Conservation (phyloP, 2,113 vertebrate genomes). For the Leptodactylus fuscus region DNA sequence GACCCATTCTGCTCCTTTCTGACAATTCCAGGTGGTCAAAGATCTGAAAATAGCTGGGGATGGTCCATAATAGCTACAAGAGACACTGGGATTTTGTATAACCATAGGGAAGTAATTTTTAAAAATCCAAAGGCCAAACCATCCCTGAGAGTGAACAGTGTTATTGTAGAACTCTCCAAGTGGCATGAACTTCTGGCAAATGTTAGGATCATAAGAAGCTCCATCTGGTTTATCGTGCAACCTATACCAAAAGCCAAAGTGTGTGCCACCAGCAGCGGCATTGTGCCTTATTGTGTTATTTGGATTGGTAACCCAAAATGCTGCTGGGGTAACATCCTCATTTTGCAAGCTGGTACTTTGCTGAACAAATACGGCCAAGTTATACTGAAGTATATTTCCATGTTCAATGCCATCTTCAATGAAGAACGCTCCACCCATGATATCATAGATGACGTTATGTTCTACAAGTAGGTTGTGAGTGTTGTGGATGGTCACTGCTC, state of each 20-base stretch:
- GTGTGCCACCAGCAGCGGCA: conserved; percentile 82
- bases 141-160: conserved; percentile 88
- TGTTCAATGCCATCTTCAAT: conserved; percentile 89
- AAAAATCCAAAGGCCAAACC: conserved; percentile 90
- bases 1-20: conserved; percentile 89
- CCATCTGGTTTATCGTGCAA: conserved; percentile 84
- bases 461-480: conserved; percentile 85
- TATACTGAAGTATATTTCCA: conserved; percentile 83
- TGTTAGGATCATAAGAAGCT: conserved; percentile 73
- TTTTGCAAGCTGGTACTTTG: conserved; percentile 88
- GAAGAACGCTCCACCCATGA: conserved; percentile 88
- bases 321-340: conserved; percentile 87
- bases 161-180: conserved; percentile 87
- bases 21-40: conserved; percentile 85
- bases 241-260: conserved; percentile 91
- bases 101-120: conserved; percentile 79
- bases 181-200: conserved; percentile 82
- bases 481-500: conserved; percentile 86
- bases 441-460: conserved; percentile 82
- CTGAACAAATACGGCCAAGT: conserved; percentile 84
- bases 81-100: no score
- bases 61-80: conserved; percentile 70
- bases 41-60: conserved; percentile 76
- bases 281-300: conserved; percentile 87
- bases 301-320: conserved; percentile 88